phyloP scores from a whole-genome alignment of 1,140 invertebrate genomes.

The Sweltsa coloradensis region DNA sequence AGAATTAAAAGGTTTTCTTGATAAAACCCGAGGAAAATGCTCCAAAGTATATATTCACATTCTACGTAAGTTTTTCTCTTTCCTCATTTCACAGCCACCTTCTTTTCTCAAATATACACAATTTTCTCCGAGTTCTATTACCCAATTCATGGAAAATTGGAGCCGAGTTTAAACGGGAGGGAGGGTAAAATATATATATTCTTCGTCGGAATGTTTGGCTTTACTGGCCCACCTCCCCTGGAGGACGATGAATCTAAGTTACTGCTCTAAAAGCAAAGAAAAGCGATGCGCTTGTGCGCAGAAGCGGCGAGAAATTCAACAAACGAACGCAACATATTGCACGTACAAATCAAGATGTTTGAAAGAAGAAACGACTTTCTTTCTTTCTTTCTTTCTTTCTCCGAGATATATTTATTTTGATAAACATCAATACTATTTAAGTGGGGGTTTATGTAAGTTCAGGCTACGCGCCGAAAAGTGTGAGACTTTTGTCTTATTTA shows the following conservation, averaged over 20 bases:
- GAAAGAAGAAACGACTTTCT: too few species aligned
- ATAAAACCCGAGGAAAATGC: neutral
- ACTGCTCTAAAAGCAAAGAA: neutral
- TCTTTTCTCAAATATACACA: constrained; percentile 1
- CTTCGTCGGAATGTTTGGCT: neutral
- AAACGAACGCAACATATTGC: neutral
- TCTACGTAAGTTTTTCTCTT: neutral
- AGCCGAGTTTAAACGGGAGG: constrained; percentile 1
- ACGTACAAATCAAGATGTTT: too few species aligned
- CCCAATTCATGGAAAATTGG: constrained; percentile 13
- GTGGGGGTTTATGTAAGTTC: too few species aligned
- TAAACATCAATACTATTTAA: too few species aligned
- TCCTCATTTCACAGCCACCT: neutral
- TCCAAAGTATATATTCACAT: neutral
- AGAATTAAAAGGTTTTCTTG: constrained; percentile 7
- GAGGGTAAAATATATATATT: neutral
- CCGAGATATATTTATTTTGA: too few species aligned
- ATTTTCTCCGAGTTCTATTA: constrained; percentile 8
- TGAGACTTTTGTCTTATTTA: too few species aligned
- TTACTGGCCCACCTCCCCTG: neutral
- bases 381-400: too few species aligned
- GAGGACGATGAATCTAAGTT: constrained; percentile 9
- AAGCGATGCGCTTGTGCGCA: neutral
- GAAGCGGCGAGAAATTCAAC: neutral
- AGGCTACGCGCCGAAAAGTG: too few species aligned